Evolutionary conservation across 1,140 invertebrate species (phyloP).

Genomic region (Lerema accius): DNA sequence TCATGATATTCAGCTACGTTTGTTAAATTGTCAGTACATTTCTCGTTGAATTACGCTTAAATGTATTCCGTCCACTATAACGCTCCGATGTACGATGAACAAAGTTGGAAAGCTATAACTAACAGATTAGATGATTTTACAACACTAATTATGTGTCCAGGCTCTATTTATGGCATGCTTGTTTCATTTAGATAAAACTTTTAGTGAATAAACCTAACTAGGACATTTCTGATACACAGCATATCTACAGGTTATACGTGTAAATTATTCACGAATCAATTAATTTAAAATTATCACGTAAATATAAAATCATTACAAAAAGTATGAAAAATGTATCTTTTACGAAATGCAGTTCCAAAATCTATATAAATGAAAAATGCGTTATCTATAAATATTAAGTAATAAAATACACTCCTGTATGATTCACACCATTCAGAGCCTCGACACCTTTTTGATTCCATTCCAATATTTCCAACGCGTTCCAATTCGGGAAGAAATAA

Average conservation of each 20-base stretch:
- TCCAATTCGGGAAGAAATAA: constrained; percentile 12
- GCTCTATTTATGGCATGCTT: constrained; percentile 11
- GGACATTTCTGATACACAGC: no score
- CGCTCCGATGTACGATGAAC: constrained; percentile 6
- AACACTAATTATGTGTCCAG: constrained; percentile 14
- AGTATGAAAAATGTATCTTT: no score
- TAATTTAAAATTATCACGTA: no score
- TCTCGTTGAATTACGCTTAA: constrained; percentile 18
- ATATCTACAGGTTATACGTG: no score
- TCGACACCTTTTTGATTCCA: constrained; percentile 20
- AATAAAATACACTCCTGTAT: constrained; percentile 7
- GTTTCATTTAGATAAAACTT: constrained; percentile 20
- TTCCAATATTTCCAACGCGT: constrained; percentile 18
- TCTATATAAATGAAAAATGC: constrained; percentile 31
- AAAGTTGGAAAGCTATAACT: constrained; percentile 11
- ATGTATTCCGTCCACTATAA: constrained; percentile 15
- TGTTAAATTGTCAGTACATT: constrained; percentile 29
- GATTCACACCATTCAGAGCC: neutral
- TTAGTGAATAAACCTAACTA: no score
- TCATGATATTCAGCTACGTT: constrained; percentile 26
- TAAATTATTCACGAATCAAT: no score
- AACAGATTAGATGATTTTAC: constrained; percentile 8
- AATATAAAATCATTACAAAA: no score
- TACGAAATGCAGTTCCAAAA: no score
- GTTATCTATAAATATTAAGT: constrained; percentile 3